Evolutionary conservation across 2,797 vertebrate genomes (phyloP), one percentile per base, ranked within the genome.

Genomic region (Salarias fasciatus): DNA sequence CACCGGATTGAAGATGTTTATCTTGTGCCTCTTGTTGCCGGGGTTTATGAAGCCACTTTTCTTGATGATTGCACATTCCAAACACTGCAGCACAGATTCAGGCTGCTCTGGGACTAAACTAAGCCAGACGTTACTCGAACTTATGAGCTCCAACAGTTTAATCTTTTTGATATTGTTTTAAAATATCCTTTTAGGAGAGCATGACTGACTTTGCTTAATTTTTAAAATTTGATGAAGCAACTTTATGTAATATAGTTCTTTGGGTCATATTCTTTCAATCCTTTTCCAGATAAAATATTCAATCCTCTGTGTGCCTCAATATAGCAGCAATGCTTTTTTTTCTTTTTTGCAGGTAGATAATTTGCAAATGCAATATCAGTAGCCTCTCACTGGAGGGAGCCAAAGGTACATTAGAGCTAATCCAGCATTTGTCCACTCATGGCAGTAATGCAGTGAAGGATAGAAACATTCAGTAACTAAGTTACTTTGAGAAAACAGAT

Each of bases 341-440:
- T 48, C 14, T 48, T 8, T 36, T 10, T 10, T 69, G 18, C 11
- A 9, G 15, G 8, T 8, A 5, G 12, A 12, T 38, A 13, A 2
- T 24, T 1, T 67, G 13, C 0, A 45, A 11, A 9, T 79, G 80
- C 40, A 81, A n/a, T 47, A 24, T 6, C 24, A 45, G n/a, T 3
- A 37, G 0, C 0, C 11, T 28, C 0, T 6, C 88, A 85, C 79
- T 57, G 35, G 85, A 61, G 55, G 80, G 83, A 30, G 79, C 72
- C 46, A 65, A 2, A 60, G 37, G 31, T 45, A 36, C 68, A 72
- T 41, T 50, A 63, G 66, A 50, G 72, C 2, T 5, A 46, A 29
- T 3, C 1, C 14, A 29, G 9, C n/a, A 29, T 12, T 6, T 3
- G 8, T 11, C n/a, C 8, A 31, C 29, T 2, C 18, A 30, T 38